phyloP scores from a whole-genome alignment of 2,797 vertebrate species.

The Crenuchus spilurus region DNA sequence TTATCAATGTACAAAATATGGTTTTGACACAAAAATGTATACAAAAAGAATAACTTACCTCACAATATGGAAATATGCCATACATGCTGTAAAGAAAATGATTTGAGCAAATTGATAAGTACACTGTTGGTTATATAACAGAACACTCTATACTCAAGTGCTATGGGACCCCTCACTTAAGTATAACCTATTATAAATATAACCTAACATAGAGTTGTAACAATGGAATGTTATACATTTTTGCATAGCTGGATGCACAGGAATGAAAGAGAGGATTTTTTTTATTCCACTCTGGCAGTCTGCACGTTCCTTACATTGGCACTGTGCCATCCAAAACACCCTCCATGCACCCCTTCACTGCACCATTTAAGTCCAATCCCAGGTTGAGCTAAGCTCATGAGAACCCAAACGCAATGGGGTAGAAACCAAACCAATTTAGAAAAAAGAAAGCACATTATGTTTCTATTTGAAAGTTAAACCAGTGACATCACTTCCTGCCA shows the following conservation, averaged over 20 bases:
- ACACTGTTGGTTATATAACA: too few species aligned
- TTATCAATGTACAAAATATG: too few species aligned
- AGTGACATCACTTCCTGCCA: not conserved
- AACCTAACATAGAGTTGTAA: not conserved
- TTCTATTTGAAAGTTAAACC: not conserved
- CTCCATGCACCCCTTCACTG: not conserved
- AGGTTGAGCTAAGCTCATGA: constrained; percentile 7
- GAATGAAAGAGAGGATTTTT: not conserved
- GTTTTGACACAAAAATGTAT: too few species aligned
- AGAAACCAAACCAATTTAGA: constrained; percentile 7
- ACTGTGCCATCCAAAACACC: not conserved
- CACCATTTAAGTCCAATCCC: not conserved
- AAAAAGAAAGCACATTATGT: constrained; percentile 5
- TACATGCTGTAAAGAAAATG: too few species aligned
- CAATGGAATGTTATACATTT: not conserved
- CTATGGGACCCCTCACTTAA: too few species aligned
- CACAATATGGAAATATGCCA: too few species aligned
- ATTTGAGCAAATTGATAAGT: too few species aligned
- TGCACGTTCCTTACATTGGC: not conserved
- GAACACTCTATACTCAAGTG: too few species aligned
- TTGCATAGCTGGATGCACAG: not conserved
- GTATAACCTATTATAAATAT: too few species aligned
- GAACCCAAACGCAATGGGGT: not conserved
- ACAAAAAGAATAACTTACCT: too few species aligned
- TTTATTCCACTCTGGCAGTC: not conserved